Evolutionary conservation across 2,113 vertebrate genomes (phyloP).

Genomic region (Sorex araneus): DNA sequence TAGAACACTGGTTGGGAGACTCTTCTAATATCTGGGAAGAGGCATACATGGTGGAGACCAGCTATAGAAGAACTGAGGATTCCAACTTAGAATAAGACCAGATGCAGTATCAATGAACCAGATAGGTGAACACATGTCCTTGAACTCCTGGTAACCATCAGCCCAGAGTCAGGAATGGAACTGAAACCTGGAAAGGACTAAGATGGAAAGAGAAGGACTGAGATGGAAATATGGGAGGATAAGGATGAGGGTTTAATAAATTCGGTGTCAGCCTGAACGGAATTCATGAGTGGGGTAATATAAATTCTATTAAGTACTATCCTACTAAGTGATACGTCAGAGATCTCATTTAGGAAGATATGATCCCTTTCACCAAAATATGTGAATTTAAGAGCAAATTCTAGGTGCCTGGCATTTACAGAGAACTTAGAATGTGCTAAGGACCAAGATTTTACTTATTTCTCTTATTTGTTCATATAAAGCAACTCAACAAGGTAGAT

Average conservation of each 20-base stretch:
- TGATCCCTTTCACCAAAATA: background rate
- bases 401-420: background rate
- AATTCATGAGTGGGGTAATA: background rate
- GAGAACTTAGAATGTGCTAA: background rate
- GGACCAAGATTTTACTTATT: background rate
- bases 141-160: background rate
- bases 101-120: background rate
- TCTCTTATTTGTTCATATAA: constrained; percentile 1
- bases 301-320: constrained; percentile 23
- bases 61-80: background rate
- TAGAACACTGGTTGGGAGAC: background rate
- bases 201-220: background rate
- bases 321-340: background rate
- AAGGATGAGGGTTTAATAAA: background rate
- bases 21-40: constrained; percentile 36
- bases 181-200: background rate
- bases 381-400: constrained; percentile 39
- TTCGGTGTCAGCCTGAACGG: background rate
- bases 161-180: background rate
- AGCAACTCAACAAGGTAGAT: background rate
- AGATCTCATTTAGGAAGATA: background rate
- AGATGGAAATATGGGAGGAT: background rate
- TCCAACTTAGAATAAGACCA: background rate
- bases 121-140: background rate
- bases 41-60: background rate